These are phyloP conservation scores for Ptilodon capucinus DNA, from an alignment of 2,888 invertebrate species.

Conservation along the genomic window DNA sequence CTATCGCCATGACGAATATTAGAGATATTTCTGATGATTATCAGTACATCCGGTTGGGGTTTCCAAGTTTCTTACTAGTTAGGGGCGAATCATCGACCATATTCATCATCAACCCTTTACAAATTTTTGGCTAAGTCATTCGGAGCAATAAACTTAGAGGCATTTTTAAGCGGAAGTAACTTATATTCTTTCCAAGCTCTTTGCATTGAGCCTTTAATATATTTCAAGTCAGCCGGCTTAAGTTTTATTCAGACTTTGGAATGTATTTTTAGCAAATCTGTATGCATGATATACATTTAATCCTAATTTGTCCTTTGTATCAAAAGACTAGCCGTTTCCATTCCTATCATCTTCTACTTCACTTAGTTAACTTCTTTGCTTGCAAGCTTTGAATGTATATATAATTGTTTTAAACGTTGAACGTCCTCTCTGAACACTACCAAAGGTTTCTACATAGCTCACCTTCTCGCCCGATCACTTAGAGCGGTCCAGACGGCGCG, in stretches of 20 bases:
- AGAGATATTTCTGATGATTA: conserved; percentile 11
- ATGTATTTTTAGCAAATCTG: no score
- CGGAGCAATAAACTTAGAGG: background rate
- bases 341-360: no score
- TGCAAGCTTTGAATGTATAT: no score
- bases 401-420: no score
- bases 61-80: conserved; percentile 12
- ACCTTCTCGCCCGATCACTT: conserved; percentile 42
- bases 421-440: background rate
- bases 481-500: conserved; percentile 44
- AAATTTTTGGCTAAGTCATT: background rate
- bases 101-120: background rate
- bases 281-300: no score
- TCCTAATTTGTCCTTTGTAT: no score
- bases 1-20: conserved; percentile 16
- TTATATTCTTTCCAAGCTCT: no score
- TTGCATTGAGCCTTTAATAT: background rate
- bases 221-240: background rate
- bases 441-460: conserved; percentile 15
- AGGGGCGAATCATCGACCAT: conserved; percentile 5
- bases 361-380: no score
- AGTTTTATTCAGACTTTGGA: background rate
- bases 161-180: background rate
- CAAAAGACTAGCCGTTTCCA: no score
- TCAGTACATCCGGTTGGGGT: conserved; percentile 20